These are phyloP conservation scores for Limnephilus lunatus DNA, from an alignment of 2,888 invertebrate genomes.

Conservation along the genomic window DNA sequence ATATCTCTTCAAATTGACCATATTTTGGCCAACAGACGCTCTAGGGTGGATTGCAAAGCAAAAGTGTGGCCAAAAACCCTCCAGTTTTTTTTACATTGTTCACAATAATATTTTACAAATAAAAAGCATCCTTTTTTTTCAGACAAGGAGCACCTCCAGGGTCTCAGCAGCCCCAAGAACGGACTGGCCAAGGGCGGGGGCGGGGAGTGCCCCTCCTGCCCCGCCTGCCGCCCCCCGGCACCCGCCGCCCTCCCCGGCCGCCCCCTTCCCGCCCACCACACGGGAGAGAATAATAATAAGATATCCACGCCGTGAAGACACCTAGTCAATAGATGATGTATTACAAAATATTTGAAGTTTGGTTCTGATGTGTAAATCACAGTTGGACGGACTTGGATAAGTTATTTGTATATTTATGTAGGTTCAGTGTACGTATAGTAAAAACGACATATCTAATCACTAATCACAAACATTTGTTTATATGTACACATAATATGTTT, in stretches of 20 bases:
- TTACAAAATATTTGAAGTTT: neutral
- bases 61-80: no score
- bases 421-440: neutral
- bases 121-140: constrained; percentile 29
- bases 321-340: neutral
- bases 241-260: neutral
- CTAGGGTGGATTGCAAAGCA: no score
- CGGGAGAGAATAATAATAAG: constrained; percentile 62
- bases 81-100: no score
- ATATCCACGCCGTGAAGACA: constrained; percentile 52
- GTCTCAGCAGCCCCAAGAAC: constrained; percentile 34
- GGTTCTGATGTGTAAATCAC: neutral
- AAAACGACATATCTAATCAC: neutral
- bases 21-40: no score
- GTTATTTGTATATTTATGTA: neutral
- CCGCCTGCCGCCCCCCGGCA: constrained; percentile 60
- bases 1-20: no score
- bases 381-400: neutral
- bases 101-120: neutral
- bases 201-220: constrained; percentile 62
- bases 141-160: constrained; percentile 56
- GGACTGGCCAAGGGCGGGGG: constrained; percentile 9
- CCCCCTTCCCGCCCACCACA: constrained; percentile 46
- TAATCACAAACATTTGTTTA: neutral
- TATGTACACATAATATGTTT: neutral